Conservation (phyloP, 2,797 vertebrate species). For the Emydoidea blandingii region DNA sequence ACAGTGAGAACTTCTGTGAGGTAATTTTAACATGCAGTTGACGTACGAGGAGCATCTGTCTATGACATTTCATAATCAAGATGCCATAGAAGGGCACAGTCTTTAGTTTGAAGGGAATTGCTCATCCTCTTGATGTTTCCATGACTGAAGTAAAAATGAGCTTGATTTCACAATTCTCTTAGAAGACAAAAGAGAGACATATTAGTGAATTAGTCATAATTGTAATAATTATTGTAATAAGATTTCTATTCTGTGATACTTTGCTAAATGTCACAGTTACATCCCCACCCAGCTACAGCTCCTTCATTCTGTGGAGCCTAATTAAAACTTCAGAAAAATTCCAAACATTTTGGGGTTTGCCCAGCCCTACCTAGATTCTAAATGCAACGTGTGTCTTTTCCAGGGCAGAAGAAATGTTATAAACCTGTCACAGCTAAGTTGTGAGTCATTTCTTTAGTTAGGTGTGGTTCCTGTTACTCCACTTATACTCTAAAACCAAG, state of each 20-base stretch:
- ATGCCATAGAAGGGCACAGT: background rate
- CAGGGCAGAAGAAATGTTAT: background rate
- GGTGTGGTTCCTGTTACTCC: conserved; percentile 10
- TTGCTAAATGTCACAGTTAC: background rate
- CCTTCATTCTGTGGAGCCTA: background rate
- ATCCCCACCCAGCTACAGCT: background rate
- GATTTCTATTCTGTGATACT: conserved; percentile 10
- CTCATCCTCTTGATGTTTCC: conserved; percentile 19
- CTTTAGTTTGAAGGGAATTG: conserved; percentile 12
- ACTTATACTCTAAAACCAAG: fast-evolving
- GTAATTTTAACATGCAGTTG: background rate
- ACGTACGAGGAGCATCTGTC: background rate
- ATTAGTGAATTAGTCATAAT: conserved; percentile 32
- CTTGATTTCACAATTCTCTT: background rate
- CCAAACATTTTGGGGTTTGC: conserved; percentile 38
- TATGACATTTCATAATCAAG: background rate
- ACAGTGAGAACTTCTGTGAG: background rate
- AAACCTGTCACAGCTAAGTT: background rate
- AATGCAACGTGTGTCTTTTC: conserved; percentile 25
- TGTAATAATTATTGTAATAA: background rate
- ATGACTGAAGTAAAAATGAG: background rate
- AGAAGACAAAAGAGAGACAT: conserved; percentile 12
- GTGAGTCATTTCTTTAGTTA: background rate
- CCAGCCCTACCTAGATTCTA: conserved; percentile 59
- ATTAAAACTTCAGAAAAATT: background rate